These are phyloP conservation scores for Callithrix jacchus DNA, from an alignment of 2,113 vertebrate species.

Conservation along the genomic window DNA sequence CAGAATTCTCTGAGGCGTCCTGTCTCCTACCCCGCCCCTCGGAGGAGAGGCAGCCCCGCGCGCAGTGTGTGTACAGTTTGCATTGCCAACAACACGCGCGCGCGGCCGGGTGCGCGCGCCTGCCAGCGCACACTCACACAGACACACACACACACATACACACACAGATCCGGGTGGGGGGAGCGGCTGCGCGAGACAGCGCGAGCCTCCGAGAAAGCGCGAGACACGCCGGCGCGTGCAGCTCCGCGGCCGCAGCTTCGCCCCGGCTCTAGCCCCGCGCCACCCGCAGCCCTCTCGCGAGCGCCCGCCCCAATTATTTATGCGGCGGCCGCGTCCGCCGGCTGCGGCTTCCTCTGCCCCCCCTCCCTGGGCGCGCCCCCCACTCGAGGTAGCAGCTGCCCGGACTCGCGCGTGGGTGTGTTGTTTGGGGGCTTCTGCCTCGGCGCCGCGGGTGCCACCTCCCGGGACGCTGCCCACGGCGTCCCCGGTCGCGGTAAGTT, in stretches of 20 bases:
- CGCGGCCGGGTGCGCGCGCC: conserved; percentile 58
- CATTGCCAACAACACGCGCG: conserved; percentile 87
- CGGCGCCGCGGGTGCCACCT: conserved; percentile 64
- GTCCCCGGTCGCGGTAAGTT: conserved; percentile 78
- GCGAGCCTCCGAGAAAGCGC: conserved; percentile 83
- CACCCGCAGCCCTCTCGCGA: conserved; percentile 65
- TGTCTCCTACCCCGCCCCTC: conserved; percentile 64
- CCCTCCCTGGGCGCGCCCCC: conserved; percentile 21
- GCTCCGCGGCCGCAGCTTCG: conserved; percentile 70
- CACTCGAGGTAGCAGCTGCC: conserved; percentile 2
- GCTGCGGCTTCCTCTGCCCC: background rate
- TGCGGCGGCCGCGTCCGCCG: conserved; percentile 37
- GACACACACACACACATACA: background rate
- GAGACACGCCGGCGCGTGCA: conserved; percentile 82
- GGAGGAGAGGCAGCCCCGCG: conserved; percentile 82
- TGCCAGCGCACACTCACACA: conserved; percentile 59
- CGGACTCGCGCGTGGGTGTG: conserved; percentile 63
- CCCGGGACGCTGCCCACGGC: conserved; percentile 65
- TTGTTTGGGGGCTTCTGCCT: conserved; percentile 40
- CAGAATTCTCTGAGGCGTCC: background rate
- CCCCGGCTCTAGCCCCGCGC: conserved; percentile 44
- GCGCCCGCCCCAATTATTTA: conserved; percentile 48
- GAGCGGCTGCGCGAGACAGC: conserved; percentile 76
- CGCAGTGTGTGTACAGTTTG: conserved; percentile 75
- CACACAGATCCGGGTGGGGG: conserved; percentile 67